Evolutionary conservation across 2,888 invertebrate genomes (phyloP).

Genomic region (Nomada lathburiana): DNA sequence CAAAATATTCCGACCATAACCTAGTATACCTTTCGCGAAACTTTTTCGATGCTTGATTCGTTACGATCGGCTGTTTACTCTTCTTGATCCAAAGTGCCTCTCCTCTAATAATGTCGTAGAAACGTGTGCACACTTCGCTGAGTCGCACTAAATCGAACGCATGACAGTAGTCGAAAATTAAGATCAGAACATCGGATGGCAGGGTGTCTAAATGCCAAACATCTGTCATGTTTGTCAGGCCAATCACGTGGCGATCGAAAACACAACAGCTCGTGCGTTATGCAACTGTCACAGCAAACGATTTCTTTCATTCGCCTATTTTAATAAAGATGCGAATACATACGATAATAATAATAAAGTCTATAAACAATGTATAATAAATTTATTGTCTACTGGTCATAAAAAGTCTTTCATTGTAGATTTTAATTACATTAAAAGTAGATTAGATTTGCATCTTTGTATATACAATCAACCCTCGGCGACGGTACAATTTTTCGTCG

Average conservation of each 20-base stretch:
- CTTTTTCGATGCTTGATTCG: constrained; percentile 79
- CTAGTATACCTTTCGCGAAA: constrained; percentile 78
- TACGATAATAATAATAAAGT: background rate
- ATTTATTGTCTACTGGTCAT: background rate
- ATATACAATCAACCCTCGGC: constrained; percentile 46
- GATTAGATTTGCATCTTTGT: background rate
- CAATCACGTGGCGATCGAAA: constrained; percentile 46
- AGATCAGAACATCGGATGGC: constrained; percentile 85
- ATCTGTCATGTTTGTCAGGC: constrained; percentile 75
- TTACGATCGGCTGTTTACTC: constrained; percentile 77
- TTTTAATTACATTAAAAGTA: constrained; percentile 9
- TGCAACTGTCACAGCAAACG: background rate
- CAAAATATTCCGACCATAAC: constrained; percentile 58
- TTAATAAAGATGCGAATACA: background rate
- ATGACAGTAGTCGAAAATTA: constrained; percentile 86
- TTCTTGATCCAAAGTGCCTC: constrained; percentile 82
- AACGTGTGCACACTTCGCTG: constrained; percentile 84
- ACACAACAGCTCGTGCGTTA: constrained; percentile 16
- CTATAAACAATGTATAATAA: background rate
- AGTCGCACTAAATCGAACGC: constrained; percentile 85
- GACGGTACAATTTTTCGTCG: constrained; percentile 65
- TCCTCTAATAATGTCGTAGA: constrained; percentile 84
- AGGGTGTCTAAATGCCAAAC: constrained; percentile 78
- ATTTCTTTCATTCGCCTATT: background rate
- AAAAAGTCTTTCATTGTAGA: background rate